These are phyloP conservation scores for Agrenia bidenticulata DNA, from an alignment of 2,888 invertebrate species.

Conservation along the genomic window DNA sequence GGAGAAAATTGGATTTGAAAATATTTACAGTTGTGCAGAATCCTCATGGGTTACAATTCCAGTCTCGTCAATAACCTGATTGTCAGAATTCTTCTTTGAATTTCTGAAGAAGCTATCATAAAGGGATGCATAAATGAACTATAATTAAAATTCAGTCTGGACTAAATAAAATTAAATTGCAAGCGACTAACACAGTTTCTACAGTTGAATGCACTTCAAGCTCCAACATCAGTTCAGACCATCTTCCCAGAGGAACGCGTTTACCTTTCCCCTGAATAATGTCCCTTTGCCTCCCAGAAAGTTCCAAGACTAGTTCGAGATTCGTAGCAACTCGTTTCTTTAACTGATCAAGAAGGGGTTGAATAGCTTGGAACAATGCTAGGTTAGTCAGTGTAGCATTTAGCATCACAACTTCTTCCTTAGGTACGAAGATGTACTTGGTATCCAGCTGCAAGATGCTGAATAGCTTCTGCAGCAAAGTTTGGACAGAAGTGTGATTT, in stretches of 20 bases:
- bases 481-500: not conserved
- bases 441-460: not conserved
- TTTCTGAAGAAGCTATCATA: not conserved
- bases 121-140: not conserved
- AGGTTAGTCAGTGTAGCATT: not conserved
- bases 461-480: not conserved
- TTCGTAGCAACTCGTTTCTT: not conserved
- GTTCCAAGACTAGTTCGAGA: not conserved
- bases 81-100: not conserved
- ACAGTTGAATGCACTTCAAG: not conserved
- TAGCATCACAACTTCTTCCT: not conserved
- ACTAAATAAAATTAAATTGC: conserved; percentile 2
- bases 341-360: not conserved
- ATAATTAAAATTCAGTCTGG: too few species aligned
- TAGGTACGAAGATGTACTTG: not conserved
- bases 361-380: not conserved
- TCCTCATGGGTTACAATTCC: too few species aligned
- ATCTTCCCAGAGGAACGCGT: not conserved
- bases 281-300: not conserved
- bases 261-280: not conserved
- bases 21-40: too few species aligned
- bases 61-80: too few species aligned
- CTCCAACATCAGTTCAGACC: not conserved
- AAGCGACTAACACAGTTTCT: too few species aligned
- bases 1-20: too few species aligned